phyloP scores from a whole-genome alignment of 2,113 vertebrate species.

The Parus major region DNA sequence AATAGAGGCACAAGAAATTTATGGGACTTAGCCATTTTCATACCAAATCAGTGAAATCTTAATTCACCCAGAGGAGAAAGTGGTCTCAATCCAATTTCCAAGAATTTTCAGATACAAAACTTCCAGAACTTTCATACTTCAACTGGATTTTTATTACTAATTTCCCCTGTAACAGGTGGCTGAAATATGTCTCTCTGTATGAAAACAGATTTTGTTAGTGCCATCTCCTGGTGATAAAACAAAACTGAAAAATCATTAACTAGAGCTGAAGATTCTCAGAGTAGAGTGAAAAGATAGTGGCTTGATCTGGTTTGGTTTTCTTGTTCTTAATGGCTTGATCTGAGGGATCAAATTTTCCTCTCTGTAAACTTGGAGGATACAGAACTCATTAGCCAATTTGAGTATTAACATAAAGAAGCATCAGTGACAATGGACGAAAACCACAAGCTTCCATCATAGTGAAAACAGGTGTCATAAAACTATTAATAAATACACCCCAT shows the following conservation, averaged over 20 bases:
- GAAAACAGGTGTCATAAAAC: background rate
- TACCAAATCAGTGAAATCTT: background rate
- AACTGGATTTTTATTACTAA: background rate
- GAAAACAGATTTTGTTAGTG: slow-evolving; percentile 62
- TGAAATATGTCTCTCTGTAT: background rate
- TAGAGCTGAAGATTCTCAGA: background rate
- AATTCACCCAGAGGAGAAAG: background rate
- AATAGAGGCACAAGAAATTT: background rate
- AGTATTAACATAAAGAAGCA: background rate
- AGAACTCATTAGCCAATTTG: background rate
- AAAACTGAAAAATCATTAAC: slow-evolving; percentile 42
- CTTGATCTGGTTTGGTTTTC: background rate
- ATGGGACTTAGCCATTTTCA: background rate
- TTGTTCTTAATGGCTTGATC: background rate
- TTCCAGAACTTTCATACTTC: background rate
- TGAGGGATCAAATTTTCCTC: background rate
- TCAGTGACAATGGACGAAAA: background rate
- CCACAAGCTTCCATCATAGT: background rate
- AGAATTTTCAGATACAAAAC: slow-evolving; percentile 5
- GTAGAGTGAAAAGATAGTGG: background rate
- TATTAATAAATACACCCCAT: background rate
- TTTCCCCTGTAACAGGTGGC: background rate
- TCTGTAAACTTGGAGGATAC: background rate
- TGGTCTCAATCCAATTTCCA: background rate
- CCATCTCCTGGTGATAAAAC: slow-evolving; percentile 71